Evolutionary conservation across 1,140 invertebrate genomes (phyloP).

Genomic region (Himalopsyche phryganea): DNA sequence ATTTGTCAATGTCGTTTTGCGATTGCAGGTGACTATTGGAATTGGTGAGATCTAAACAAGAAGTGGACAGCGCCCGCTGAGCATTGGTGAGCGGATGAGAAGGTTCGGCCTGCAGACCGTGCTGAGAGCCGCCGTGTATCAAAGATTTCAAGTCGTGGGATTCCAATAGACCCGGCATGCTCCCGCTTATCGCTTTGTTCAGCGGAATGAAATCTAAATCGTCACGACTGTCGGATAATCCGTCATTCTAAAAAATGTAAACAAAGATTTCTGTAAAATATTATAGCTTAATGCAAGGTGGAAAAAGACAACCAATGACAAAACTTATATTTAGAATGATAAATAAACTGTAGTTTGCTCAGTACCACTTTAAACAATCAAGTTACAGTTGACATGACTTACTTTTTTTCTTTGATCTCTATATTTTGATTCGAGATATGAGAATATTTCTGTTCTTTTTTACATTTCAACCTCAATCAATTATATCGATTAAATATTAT

Average conservation of each 20-base stretch:
- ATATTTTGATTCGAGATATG: no score
- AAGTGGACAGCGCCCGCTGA: constrained; percentile 64
- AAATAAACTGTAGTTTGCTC: no score
- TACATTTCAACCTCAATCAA: no score
- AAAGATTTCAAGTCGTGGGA: not conserved
- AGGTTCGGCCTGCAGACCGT: constrained; percentile 35
- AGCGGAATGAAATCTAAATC: constrained; percentile 40
- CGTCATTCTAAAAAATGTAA: constrained; percentile 43
- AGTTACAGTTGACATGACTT: no score
- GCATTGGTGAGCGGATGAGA: constrained; percentile 34
- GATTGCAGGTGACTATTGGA: constrained; percentile 37
- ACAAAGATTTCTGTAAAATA: no score
- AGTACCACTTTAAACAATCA: no score
- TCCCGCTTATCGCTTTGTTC: constrained; percentile 36
- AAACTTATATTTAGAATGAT: no score
- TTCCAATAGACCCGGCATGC: constrained; percentile 20
- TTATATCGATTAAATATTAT: no score
- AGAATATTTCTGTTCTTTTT: no score
- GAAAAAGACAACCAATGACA: no score
- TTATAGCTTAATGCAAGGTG: no score
- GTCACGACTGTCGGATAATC: constrained; percentile 48
- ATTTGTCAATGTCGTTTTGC: constrained; percentile 38
- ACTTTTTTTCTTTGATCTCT: no score
- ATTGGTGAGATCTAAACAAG: constrained; percentile 64
- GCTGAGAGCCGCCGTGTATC: constrained; percentile 26